These are phyloP conservation scores for Pteromalus puparum DNA, from an alignment of 1,140 invertebrate genomes.

Conservation along the genomic window DNA sequence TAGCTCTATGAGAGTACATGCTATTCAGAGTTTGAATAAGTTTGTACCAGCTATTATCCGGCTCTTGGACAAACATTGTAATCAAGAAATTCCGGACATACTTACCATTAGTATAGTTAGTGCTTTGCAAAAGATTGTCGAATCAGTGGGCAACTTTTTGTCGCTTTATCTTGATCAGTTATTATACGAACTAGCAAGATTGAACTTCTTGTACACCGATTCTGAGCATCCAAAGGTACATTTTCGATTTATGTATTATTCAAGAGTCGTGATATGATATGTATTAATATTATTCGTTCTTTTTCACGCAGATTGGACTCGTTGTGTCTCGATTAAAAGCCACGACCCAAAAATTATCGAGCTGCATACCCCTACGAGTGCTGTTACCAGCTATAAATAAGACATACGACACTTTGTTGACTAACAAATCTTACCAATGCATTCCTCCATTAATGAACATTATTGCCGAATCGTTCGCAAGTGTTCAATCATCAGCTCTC, in stretches of 20 bases:
- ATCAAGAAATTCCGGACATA: constrained; percentile 69
- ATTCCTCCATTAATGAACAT: constrained; percentile 85
- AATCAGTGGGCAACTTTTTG: constrained; percentile 86
- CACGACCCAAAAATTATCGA: constrained; percentile 82
- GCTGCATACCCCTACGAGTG: constrained; percentile 82
- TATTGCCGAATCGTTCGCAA: constrained; percentile 81
- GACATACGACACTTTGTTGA: constrained; percentile 80
- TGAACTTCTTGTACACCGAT: constrained; percentile 72
- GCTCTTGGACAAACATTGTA: constrained; percentile 75
- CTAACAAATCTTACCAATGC: constrained; percentile 77
- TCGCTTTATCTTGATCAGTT: constrained; percentile 89
- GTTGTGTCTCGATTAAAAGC: constrained; percentile 78
- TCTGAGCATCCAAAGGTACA: constrained; percentile 68
- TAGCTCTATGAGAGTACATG: constrained; percentile 82
- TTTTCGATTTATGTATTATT: not conserved
- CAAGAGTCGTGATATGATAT: constrained; percentile 7
- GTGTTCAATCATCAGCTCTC: constrained; percentile 78
- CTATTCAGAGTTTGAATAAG: constrained; percentile 82
- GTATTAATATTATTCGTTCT: constrained; percentile 30
- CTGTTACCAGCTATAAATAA: constrained; percentile 85
- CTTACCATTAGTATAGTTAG: constrained; percentile 81
- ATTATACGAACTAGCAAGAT: constrained; percentile 79
- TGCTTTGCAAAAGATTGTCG: constrained; percentile 86
- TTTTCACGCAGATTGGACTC: constrained; percentile 70
- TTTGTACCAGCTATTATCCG: constrained; percentile 88